Conservation (phyloP, 2,113 vertebrate genomes). For the Otis tarda region DNA sequence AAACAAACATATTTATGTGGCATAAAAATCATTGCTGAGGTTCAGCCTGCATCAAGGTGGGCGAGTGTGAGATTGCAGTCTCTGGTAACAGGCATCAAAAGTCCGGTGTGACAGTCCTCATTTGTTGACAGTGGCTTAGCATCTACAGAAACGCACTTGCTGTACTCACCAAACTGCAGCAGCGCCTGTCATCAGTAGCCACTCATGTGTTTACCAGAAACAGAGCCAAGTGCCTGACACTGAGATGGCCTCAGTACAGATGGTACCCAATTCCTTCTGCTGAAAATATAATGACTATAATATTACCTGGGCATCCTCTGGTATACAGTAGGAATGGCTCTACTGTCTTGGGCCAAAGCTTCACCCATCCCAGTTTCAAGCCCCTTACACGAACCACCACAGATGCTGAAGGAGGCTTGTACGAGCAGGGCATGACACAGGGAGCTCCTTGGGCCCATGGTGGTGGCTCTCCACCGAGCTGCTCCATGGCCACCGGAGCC, state of each 20-base stretch:
- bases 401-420: not conserved
- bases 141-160: not conserved
- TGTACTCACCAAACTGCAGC: not conserved
- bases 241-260: not conserved
- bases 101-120: not conserved
- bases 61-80: not conserved
- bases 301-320: not conserved
- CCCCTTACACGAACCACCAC: accelerated
- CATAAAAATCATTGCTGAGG: not conserved
- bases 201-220: not conserved
- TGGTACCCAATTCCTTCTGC: not conserved
- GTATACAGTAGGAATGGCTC: not conserved
- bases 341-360: not conserved
- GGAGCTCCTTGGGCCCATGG: not conserved
- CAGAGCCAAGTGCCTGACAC: not conserved
- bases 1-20: slow-evolving; percentile 34
- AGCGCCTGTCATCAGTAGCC: not conserved
- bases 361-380: not conserved
- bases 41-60: not conserved
- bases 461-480: not conserved
- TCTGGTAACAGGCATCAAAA: not conserved
- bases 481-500: not conserved
- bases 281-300: not conserved
- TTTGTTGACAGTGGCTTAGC: not conserved
- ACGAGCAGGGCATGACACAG: not conserved